Conservation (phyloP, 1,140 invertebrate species). For the Oryctes rhinoceros region DNA sequence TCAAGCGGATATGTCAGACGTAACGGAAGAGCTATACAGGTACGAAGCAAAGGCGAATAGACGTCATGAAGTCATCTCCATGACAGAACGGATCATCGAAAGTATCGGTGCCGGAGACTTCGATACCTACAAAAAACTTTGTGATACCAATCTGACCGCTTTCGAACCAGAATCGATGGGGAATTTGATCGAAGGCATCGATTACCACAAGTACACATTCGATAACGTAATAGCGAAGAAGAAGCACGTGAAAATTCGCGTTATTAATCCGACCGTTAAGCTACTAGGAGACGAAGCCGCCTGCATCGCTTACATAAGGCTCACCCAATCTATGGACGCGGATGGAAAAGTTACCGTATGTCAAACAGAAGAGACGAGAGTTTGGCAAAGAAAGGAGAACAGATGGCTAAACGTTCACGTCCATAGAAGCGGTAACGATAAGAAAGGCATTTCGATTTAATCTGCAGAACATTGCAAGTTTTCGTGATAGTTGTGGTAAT, state of each 20-base stretch:
- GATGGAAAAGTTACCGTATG: background rate
- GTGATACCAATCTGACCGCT: slow-evolving; percentile 23
- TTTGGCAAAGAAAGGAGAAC: slow-evolving; percentile 32
- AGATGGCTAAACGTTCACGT: slow-evolving; percentile 34
- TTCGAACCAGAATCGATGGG: slow-evolving; percentile 39
- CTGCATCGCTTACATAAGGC: slow-evolving; percentile 30
- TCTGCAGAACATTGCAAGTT: too few relatives aligned
- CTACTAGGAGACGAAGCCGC: slow-evolving; percentile 27
- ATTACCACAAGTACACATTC: slow-evolving; percentile 38
- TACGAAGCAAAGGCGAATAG: background rate
- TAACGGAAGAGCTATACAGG: slow-evolving; percentile 9
- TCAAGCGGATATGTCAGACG: slow-evolving; percentile 17
- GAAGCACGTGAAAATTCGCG: slow-evolving; percentile 29
- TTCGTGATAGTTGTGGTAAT: too few relatives aligned
- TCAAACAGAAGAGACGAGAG: slow-evolving; percentile 24
- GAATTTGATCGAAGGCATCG: slow-evolving; percentile 40
- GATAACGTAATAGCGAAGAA: slow-evolving; percentile 17
- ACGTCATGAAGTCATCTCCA: slow-evolving; percentile 8
- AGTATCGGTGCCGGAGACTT: slow-evolving; percentile 9
- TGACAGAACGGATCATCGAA: slow-evolving; percentile 37
- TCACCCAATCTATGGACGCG: slow-evolving; percentile 26
- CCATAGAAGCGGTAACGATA: slow-evolving; percentile 31
- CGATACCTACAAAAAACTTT: slow-evolving; percentile 25
- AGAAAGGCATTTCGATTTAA: background rate
- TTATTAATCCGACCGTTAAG: slow-evolving; percentile 21